Percentiles rank a stretch among this genome's conserved stretches.
Conservation (phyloP, 2,113 vertebrate species). For the Ellobius talpinus region DNA sequence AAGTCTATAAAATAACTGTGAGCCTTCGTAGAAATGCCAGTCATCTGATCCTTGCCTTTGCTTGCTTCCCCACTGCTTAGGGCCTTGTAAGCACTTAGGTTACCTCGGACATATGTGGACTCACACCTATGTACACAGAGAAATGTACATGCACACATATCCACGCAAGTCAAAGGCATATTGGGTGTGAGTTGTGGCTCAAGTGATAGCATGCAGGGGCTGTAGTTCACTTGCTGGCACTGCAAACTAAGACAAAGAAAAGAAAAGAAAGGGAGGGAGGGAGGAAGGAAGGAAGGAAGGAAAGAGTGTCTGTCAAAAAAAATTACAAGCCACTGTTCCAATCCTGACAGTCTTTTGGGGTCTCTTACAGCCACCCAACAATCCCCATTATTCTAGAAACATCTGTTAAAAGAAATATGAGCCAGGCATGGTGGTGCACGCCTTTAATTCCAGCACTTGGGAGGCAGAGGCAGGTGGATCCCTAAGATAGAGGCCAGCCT, state of each 20-base stretch:
- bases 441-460: background rate
- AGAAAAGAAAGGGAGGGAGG: too few relatives aligned
- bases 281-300: too few relatives aligned
- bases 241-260: background rate
- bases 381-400: background rate
- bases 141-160: background rate
- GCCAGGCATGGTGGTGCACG: background rate
- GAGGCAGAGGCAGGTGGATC: background rate
- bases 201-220: background rate
- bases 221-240: background rate
- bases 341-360: background rate
- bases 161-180: background rate
- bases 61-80: background rate
- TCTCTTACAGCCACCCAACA: background rate
- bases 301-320: background rate
- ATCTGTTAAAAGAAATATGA: conserved; percentile 1
- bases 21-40: background rate
- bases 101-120: background rate
- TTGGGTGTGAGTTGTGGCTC: background rate
- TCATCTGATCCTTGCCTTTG: background rate
- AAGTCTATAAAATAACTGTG: background rate
- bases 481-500: background rate
- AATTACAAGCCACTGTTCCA: background rate
- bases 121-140: background rate
- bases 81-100: background rate